phyloP scores from a whole-genome alignment of 2,888 invertebrate genomes.

The Hybos culiciformis region DNA sequence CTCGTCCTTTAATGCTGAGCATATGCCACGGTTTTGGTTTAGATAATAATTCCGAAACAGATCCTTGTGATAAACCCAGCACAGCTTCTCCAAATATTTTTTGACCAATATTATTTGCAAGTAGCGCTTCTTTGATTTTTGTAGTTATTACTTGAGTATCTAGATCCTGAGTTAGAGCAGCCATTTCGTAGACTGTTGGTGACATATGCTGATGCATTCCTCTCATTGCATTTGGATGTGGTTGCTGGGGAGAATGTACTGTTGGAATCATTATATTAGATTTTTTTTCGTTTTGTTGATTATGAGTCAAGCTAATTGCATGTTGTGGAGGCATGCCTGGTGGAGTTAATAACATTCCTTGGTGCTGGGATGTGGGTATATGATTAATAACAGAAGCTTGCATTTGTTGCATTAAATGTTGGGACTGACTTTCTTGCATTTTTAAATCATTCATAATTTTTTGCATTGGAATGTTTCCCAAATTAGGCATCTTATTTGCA shows the following conservation, averaged over 20 bases:
- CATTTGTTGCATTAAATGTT: conserved; percentile 44
- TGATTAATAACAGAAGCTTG: conserved; percentile 37
- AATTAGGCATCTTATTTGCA: conserved; percentile 64
- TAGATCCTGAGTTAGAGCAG: conserved; percentile 87
- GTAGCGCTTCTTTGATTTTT: conserved; percentile 89
- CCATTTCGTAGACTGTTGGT: conserved; percentile 96
- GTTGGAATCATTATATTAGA: conserved; percentile 43
- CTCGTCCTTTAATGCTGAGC: conserved; percentile 94
- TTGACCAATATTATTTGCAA: conserved; percentile 96
- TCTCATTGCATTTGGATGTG: conserved; percentile 53
- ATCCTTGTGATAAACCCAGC: conserved; percentile 88
- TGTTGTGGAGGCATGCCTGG: conserved; percentile 66
- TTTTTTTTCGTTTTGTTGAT: conserved; percentile 44
- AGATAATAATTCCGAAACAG: conserved; percentile 91
- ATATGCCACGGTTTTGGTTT: conserved; percentile 99
- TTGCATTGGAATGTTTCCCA: conserved; percentile 39
- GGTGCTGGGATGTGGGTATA: conserved; percentile 30
- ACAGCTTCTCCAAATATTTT: conserved; percentile 98
- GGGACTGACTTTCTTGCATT: conserved; percentile 54
- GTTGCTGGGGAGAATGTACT: conserved; percentile 51
- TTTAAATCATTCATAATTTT: conserved; percentile 67
- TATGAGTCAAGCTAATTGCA: conserved; percentile 52
- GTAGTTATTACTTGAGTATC: conserved; percentile 95
- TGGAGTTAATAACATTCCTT: conserved; percentile 54
- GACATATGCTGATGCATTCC: conserved; percentile 72